Conservation (phyloP, 2,797 vertebrate species). For the Crocidura indochinensis region DNA sequence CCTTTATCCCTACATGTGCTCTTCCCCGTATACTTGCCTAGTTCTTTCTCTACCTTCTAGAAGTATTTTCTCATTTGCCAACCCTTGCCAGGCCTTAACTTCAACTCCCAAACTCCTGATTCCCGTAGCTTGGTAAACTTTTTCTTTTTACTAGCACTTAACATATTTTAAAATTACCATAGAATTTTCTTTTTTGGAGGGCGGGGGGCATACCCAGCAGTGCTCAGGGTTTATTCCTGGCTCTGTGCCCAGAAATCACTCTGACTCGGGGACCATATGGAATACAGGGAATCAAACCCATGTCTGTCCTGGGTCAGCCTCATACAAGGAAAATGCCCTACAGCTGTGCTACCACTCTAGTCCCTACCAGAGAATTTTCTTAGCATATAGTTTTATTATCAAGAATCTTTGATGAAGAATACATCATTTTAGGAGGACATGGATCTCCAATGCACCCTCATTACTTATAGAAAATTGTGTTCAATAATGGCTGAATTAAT, state of each 20-base stretch:
- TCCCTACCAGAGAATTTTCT: background rate
- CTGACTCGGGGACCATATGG: too few species aligned
- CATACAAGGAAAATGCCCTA: too few species aligned
- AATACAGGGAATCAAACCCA: too few species aligned
- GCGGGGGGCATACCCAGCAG: too few species aligned
- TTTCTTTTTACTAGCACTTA: background rate
- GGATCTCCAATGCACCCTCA: background rate
- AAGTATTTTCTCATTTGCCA: background rate
- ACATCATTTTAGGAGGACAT: background rate
- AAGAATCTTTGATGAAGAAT: background rate
- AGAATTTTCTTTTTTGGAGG: too few species aligned
- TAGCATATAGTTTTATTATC: background rate
- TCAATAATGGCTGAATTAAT: slow-evolving; percentile 5
- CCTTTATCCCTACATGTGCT: background rate
- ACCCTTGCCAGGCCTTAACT: background rate
- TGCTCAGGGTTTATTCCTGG: too few species aligned
- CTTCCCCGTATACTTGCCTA: background rate
- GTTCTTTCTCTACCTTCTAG: background rate
- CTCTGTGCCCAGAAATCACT: too few species aligned
- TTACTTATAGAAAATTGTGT: background rate
- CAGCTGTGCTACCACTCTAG: too few species aligned
- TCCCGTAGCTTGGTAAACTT: background rate
- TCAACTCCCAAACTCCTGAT: background rate
- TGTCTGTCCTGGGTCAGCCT: too few species aligned
- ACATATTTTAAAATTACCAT: background rate